A percentile compares a stretch with the other conserved stretches of the same genome.
Conservation (phyloP, 2,797 vertebrate species). For the Atherinosoma microstoma region DNA sequence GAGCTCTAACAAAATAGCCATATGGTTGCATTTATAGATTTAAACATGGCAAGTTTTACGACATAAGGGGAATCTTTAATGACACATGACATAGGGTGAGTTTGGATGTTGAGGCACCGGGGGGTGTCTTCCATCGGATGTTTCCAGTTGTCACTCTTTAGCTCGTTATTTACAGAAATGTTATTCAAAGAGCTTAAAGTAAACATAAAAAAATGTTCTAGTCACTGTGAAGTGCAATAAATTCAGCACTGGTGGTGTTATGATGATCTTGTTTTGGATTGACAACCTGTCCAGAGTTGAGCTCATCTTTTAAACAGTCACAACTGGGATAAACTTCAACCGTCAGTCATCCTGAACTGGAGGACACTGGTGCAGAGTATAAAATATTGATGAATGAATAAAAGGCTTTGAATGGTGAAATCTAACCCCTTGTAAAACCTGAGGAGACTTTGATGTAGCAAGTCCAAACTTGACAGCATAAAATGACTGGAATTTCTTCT, state of each 20-base stretch:
- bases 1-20: conserved; percentile 68
- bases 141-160: conserved; percentile 1
- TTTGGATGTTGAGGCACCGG: conserved; percentile 19
- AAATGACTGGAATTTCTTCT: not conserved
- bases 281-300: not conserved
- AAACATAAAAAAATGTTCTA: not conserved
- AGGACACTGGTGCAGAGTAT: not conserved
- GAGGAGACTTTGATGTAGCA: not conserved
- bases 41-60: conserved; percentile 52
- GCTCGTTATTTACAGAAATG: conserved; percentile 12
- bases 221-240: too few species aligned
- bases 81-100: conserved; percentile 35
- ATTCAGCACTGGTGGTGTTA: not conserved
- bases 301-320: not conserved
- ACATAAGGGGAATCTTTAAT: conserved; percentile 68
- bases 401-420: not conserved
- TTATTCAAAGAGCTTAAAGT: not conserved
- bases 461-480: not conserved
- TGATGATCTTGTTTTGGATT: not conserved
- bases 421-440: not conserved
- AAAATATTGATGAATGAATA: not conserved
- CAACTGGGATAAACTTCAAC: not conserved
- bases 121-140: not conserved
- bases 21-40: conserved; percentile 78
- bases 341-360: not conserved